These are phyloP conservation scores for Troides oblongomaculatus DNA, from an alignment of 2,888 invertebrate species.

Conservation along the genomic window DNA sequence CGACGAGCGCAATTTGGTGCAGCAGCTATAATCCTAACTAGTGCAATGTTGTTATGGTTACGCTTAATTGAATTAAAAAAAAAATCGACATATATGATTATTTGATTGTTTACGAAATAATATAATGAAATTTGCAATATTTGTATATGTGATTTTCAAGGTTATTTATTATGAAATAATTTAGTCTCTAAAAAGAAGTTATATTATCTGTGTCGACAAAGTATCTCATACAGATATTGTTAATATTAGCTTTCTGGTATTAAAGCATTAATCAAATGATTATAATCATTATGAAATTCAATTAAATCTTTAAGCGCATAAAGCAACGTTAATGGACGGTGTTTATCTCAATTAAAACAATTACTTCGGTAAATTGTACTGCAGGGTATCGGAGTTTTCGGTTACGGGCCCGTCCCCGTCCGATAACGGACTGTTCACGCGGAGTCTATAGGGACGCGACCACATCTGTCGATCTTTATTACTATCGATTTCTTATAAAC, in stretches of 20 bases:
- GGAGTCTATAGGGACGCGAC: neutral
- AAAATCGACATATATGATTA: no score
- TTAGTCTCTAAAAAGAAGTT: no score
- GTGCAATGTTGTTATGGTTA: no score
- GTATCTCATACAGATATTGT: neutral
- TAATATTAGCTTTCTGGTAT: neutral
- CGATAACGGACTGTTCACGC: constrained; percentile 17
- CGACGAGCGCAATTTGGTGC: no score
- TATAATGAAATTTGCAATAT: no score
- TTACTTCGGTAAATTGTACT: constrained; percentile 25
- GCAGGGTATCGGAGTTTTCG: constrained; percentile 23
- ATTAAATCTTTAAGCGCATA: constrained; percentile 16
- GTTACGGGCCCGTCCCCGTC: constrained; percentile 15
- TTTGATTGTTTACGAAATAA: no score
- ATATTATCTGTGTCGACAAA: no score
- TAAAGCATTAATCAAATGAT: constrained; percentile 38
- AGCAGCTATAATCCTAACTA: no score
- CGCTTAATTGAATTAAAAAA: no score
- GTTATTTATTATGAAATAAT: no score
- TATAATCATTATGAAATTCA: constrained; percentile 40
- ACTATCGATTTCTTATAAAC: neutral
- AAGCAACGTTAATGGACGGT: constrained; percentile 21
- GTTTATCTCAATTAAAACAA: constrained; percentile 28
- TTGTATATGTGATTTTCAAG: no score
- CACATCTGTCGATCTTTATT: constrained; percentile 6